Conservation (phyloP, 2,113 vertebrate genomes). For the Fregata magnificens region DNA sequence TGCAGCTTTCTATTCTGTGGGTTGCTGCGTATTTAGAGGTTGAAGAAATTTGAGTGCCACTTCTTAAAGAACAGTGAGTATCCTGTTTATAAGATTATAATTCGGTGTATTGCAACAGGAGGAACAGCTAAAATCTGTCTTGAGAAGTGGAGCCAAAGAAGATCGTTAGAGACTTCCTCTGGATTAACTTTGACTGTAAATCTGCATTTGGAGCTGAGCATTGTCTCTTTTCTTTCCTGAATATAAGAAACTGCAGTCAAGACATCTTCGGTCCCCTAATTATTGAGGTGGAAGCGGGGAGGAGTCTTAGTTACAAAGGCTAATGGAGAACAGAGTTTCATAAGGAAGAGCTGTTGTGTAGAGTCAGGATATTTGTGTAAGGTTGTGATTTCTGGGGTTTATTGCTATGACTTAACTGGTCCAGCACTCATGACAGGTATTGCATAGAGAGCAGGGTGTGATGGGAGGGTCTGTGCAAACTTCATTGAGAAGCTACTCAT, state of each 20-base stretch:
- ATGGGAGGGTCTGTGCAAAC: neutral
- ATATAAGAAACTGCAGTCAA: neutral
- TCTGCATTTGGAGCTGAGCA: neutral
- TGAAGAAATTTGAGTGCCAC: neutral
- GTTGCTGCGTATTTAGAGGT: no score
- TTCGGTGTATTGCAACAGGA: neutral
- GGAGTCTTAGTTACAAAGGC: neutral
- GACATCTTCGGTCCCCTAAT: neutral
- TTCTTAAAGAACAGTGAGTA: neutral
- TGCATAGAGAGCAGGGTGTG: neutral
- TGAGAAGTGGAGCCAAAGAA: neutral
- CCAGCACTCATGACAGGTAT: neutral
- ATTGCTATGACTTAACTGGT: neutral
- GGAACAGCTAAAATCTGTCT: neutral
- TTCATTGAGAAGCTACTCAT: fast-evolving
- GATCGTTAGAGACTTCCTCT: neutral
- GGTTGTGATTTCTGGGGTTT: neutral
- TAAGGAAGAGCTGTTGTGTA: neutral
- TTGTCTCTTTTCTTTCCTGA: neutral
- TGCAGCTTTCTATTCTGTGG: neutral
- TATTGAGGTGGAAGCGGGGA: neutral
- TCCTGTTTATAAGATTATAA: neutral
- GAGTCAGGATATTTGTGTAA: neutral
- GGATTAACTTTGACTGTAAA: neutral
- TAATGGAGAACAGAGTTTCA: neutral